These are phyloP conservation scores for Agrotis puta DNA, from an alignment of 2,888 invertebrate species.

Conservation along the genomic window DNA sequence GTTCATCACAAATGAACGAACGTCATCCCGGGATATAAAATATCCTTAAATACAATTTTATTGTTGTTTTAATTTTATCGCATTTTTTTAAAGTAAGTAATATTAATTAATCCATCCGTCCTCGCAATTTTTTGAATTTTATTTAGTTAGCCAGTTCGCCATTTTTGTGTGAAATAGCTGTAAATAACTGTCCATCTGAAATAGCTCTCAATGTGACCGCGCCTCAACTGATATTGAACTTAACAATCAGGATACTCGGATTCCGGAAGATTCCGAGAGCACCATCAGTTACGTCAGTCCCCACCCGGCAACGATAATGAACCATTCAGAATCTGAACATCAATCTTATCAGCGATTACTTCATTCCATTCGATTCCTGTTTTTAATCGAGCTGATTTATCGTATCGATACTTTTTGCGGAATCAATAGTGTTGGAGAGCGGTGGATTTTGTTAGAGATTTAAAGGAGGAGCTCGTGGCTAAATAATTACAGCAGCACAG, in stretches of 20 bases:
- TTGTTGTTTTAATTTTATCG: no score
- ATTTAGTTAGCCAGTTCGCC: not conserved
- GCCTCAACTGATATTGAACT: constrained; percentile 43
- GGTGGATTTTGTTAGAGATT: constrained; percentile 4
- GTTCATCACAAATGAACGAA: no score
- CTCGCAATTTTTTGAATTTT: no score
- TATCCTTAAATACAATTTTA: no score
- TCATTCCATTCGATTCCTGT: constrained; percentile 68
- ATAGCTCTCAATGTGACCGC: not conserved
- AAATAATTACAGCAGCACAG: no score
- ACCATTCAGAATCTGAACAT: constrained; percentile 74
- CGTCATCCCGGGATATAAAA: no score
- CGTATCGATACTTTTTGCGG: constrained; percentile 55
- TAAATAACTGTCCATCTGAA: no score
- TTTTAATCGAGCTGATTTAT: constrained; percentile 67
- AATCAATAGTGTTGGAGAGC: constrained; percentile 48
- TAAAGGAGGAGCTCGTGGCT: no score
- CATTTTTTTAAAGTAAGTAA: no score
- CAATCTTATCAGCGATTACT: constrained; percentile 76
- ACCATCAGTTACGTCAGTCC: constrained; percentile 61
- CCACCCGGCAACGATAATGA: constrained; percentile 73
- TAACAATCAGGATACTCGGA: constrained; percentile 57
- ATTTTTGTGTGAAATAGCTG: no score
- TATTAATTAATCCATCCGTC: no score
- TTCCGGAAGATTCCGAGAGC: constrained; percentile 36